Evolutionary conservation across 2,888 invertebrate species (phyloP), one percentile per base, ranked within the genome.

Genomic region (Nomada goodeniana): DNA sequence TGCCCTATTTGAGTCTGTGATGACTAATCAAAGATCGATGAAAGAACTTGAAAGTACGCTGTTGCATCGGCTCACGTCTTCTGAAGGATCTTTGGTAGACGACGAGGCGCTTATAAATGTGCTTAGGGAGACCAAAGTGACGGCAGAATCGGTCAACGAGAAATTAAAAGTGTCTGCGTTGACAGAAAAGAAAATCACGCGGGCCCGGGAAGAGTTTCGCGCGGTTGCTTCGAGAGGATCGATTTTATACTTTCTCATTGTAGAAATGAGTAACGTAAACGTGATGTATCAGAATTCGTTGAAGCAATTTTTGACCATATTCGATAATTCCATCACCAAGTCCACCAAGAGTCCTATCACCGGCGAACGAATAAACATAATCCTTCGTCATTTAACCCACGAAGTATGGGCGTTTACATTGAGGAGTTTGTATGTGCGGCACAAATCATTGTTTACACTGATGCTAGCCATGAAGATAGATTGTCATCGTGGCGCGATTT

Each of bases 401-500:
- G 98, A 98, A 94, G 98, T 98, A 0, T 99, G 98, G 97, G 96
- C 96, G 52, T 99, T 98, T 92, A 98, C 98, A 0, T 96, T 97
- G 88, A 95, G 99, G 69, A 98, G 98, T 93, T 95, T 99, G 60
- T 99, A 98, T 91, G 99, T 99, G 92, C 95, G 97, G 23, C 98
- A 99, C 93, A 98, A 99, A 93, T 96, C 98, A 64, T 94, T 99
- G 15, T 99, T 98, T 91, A 98, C 99, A 0, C 94, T 99, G 44
- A 97, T 99, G 96, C 95, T 99, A 93, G 98, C 98, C 0, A 97
- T 99, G 95, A 99, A 99, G 94, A 98, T 99, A 85, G 98, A 99
- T 93, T 96, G 98, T 86, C 97, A 98, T 88, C 96, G 96, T 61
- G 96, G 96, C 0, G 94, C 96, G 55, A 97, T 99, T 83, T 96